Evolutionary conservation across 1,140 invertebrate species (phyloP), one percentile per base, ranked within the genome.

Genomic region (Aporrectodea caliginosa): DNA sequence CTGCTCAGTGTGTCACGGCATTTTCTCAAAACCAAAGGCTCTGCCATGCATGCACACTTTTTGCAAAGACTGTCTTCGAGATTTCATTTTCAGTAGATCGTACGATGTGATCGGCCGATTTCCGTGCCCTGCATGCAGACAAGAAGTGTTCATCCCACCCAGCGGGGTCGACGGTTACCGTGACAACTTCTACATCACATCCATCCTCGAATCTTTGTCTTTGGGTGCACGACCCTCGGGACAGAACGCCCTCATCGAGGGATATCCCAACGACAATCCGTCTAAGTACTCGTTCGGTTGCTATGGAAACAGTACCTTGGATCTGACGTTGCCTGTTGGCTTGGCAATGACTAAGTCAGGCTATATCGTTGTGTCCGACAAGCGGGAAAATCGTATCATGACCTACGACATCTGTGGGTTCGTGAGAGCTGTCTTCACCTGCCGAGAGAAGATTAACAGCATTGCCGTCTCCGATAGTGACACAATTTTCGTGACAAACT

Each of bases 11-110:
- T 88, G 87, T 83, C 82, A 83, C n/a, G 75, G 82, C 12, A 35
- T 71, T 22, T 86, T 84, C 74, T 80, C 72, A 0, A 80, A 79
- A 34, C 87, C 87, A 1, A 86, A 86, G 81, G 85, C 85, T 1
- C 76, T 88, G 34, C 84, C 85, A 0, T 88, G 87, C 75, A 73
- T 86, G 1, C 87, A 88, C 79, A 86, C 85, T 22, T 88, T 85
- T 68, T 87, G 86, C 78, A 78, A 84, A 75, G 79, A 80, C 12
- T 88, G 87, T 80, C 80, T 88, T 0, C 78, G 77, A 34, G 84
- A 84, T 43, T 87, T 84, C 71, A 79, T 86, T 1, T 78, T 43
- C 1, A 82, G 82, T 75, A 70, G 82, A 33, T 81, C 83, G 0
- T 85, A 82, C 69, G 81, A 82, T 68, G 32, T 34, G 0, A 33